A percentile compares a stretch with the other conserved stretches of the same genome.
phyloP scores from a whole-genome alignment of 2,888 invertebrate species.

The Lordiphosa fenestrarum region DNA sequence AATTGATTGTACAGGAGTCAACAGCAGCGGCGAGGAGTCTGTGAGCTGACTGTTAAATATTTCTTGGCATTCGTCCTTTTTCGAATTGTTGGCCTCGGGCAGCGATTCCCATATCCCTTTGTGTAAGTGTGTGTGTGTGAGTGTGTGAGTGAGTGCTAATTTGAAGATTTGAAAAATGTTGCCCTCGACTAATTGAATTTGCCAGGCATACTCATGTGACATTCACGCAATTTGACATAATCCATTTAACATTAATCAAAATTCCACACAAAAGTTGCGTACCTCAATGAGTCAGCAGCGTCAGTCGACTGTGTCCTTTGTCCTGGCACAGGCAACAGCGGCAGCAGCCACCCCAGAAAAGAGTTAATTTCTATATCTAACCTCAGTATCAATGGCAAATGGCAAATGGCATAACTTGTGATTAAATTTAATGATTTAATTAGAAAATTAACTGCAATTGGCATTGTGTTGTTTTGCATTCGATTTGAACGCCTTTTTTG shows the following conservation, averaged over 20 bases:
- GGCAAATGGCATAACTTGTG: conserved; percentile 26
- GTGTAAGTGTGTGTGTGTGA: too few species aligned
- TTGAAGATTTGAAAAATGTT: conserved; percentile 17
- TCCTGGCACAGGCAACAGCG: too few species aligned
- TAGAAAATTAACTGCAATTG: conserved; percentile 59
- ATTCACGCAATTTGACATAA: conserved; percentile 72
- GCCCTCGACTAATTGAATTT: conserved; percentile 36
- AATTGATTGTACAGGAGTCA: conserved; percentile 49
- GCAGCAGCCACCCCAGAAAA: too few species aligned
- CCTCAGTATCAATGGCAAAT: conserved; percentile 1
- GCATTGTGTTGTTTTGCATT: conserved; percentile 19
- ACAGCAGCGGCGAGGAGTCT: conserved; percentile 12
- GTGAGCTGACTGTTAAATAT: conserved; percentile 19
- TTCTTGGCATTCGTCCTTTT: not conserved
- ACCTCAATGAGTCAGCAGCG: conserved; percentile 6
- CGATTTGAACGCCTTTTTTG: conserved; percentile 6
- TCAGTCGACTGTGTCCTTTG: not conserved
- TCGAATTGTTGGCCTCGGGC: not conserved
- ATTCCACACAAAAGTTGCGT: conserved; percentile 16
- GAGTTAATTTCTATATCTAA: conserved; percentile 1
- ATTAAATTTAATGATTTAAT: conserved; percentile 71
- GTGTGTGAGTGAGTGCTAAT: conserved; percentile 19
- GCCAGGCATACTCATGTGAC: conserved; percentile 48
- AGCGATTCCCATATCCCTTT: not conserved
- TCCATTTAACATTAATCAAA: conserved; percentile 69